Conservation (phyloP, 2,888 invertebrate species). For the Poecilus cupreus region DNA sequence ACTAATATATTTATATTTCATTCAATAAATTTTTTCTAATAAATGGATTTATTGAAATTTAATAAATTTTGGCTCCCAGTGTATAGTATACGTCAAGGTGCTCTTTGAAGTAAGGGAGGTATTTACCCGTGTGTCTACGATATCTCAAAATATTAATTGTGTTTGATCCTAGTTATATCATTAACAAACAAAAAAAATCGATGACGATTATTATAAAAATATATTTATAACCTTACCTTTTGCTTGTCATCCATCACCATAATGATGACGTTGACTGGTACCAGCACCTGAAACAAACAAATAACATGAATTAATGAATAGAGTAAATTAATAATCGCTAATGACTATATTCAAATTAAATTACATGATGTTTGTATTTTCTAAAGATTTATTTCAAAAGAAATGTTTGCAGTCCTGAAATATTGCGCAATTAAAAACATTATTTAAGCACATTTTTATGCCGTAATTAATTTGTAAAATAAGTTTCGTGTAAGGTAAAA, state of each 20-base stretch:
- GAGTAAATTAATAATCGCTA: neutral
- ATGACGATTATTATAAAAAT: neutral
- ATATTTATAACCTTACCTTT: neutral
- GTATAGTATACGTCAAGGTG: too few species aligned
- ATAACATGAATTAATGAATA: constrained; percentile 13
- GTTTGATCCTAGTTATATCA: too few species aligned
- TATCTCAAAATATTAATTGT: too few species aligned
- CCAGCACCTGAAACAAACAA: neutral
- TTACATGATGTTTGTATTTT: neutral
- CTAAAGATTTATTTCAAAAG: neutral
- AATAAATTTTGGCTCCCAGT: too few species aligned
- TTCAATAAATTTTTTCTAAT: too few species aligned
- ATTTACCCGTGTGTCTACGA: too few species aligned
- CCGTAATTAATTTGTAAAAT: constrained; percentile 29
- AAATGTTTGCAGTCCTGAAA: neutral
- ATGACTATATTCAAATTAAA: neutral
- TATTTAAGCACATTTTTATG: constrained; percentile 10
- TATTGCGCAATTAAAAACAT: neutral
- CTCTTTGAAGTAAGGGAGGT: too few species aligned
- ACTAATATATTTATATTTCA: too few species aligned
- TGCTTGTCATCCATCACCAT: neutral
- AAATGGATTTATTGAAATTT: too few species aligned
- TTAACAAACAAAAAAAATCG: neutral
- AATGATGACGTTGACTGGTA: constrained; percentile 1
- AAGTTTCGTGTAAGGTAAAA: constrained; percentile 35